Evolutionary conservation across 2,113 vertebrate genomes (phyloP), one percentile per base, ranked within the genome.

Genomic region (Barnardius zonarius): DNA sequence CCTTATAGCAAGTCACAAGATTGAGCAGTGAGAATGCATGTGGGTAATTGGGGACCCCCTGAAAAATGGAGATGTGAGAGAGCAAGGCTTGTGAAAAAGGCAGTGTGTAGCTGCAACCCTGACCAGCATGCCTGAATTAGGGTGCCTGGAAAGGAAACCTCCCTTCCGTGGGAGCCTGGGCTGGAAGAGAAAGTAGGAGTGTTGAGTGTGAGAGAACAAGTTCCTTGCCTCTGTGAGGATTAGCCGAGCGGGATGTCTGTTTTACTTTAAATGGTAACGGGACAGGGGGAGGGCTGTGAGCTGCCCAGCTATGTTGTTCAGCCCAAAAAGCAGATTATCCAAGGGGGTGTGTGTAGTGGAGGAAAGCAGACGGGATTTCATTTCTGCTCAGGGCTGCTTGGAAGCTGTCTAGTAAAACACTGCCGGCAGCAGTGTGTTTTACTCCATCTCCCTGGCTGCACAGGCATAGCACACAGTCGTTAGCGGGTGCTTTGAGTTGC

Each of bases 251-350:
- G 30, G 44, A 46, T 1, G 23, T 76, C 66, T 92, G 74, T 89
- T 95, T 97, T 95, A 92, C 93, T 96, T 96, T 96, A 97, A 95
- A 97, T 96, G 95, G 94, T 91, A 89, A 89, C 4, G 2, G 94
- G 74, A 10, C 6, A 16, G 82, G 43, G 85, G 67, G 75, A 96
- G 72, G 37, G 76, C 73, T 0, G 0, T 48, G 49, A 90, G 75
- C 88, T 92, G 83, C 54, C 30, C 0, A 57, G 11, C 12, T 77
- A 4, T 74, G 59, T 31, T 11, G 35, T 48, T 83, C 54, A 86
- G 80, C n/a, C 62, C 61, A 67, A 91, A 95, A 91, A 93, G 61
- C 48, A 82, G 81, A 79, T 95, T 91, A 75, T 93, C 81, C 70
- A 44, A 30, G 39, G 19, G 43, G 8, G 23, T 20, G 63, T 76